Base-by-base conservation (phyloP, 2,888 invertebrate species). In the Zelleria hepariella region DNA sequence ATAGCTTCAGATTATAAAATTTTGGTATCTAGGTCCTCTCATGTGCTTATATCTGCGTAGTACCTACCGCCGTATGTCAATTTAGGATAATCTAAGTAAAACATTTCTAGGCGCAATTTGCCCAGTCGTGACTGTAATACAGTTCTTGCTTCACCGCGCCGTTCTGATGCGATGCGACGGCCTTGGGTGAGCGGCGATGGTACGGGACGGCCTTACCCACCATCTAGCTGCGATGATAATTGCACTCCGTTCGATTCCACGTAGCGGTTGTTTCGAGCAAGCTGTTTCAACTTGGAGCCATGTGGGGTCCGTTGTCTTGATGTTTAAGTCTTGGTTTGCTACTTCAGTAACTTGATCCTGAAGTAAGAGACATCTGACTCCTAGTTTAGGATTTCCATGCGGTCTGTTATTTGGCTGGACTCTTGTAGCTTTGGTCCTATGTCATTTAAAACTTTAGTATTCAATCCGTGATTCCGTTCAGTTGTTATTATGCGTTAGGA, bases 161-260 rank as follows among this genome's bases (percentile, higher is more conserved):
- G 74, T 73, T 81, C 81, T 79, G 83, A 79, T 80, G 71, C 75
- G 74, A 72, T 72, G 75, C 74, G 73, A 73, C 80, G 83, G 77
- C 86, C 84, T 85, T 85, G 84, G 71, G 72, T 72, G 74, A 71
- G 66, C 75, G 70, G 67, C 70, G 74, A 73, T 75, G 77, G 71
- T 72, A 74, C 72, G 74, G 70, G 76, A 73, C 70, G 70, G 69
- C 53, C n/a, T 3, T 21, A 23, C 23, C 53, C n/a, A 70, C 70
- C 66, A 66, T 72, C 69, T 71, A 66, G 23, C 24, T 23, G 32
- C 24, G 21, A 53, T 23, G 24, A 68, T 72, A 70, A 75, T 72
- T 72, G 71, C 71, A 67, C 63, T 55, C 59, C 54, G 58, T 60
- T 26, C 60, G n/a, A n/a, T n/a, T n/a, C n/a, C n/a, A n/a, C n/a